These are phyloP conservation scores for Hemithea aestivaria DNA, from an alignment of 2,888 invertebrate genomes.

Conservation along the genomic window DNA sequence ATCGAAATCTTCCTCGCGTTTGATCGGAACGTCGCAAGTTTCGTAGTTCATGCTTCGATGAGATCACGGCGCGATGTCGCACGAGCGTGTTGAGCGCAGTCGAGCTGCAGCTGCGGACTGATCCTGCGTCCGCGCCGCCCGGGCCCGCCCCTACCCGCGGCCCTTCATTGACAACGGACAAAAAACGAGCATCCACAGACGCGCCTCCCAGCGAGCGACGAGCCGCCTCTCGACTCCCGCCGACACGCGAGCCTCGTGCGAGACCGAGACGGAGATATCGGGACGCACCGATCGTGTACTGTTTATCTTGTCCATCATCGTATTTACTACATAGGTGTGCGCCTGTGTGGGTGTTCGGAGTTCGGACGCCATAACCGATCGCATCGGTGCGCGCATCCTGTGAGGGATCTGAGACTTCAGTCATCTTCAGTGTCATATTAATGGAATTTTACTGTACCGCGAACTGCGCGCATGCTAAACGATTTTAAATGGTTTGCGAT, in stretches of 20 bases:
- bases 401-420: slow-evolving; percentile 39
- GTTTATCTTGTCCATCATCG: slow-evolving; percentile 74
- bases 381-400: slow-evolving; percentile 65
- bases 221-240: slow-evolving; percentile 46
- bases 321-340: slow-evolving; percentile 56
- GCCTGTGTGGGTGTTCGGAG: slow-evolving; percentile 43
- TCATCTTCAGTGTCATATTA: slow-evolving; percentile 32
- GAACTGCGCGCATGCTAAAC: slow-evolving; percentile 18
- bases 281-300: slow-evolving; percentile 50
- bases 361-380: slow-evolving; percentile 60
- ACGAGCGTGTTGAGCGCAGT: slow-evolving; percentile 50
- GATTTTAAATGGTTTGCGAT: slow-evolving; percentile 19
- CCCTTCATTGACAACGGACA: slow-evolving; percentile 76
- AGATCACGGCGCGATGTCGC: slow-evolving; percentile 33
- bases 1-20: slow-evolving; percentile 61
- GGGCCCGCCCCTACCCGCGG: slow-evolving; percentile 67
- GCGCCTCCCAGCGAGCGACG: slow-evolving; percentile 52
- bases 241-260: slow-evolving; percentile 31
- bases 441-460: slow-evolving; percentile 33
- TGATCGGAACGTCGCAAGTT: slow-evolving; percentile 61
- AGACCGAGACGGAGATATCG: slow-evolving; percentile 50
- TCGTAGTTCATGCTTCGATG: slow-evolving; percentile 65
- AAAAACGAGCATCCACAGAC: slow-evolving; percentile 64
- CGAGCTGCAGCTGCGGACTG: slow-evolving; percentile 52
- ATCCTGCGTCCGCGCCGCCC: slow-evolving; percentile 47